These are phyloP conservation scores for Willowsia nigromaculata DNA, from an alignment of 2,888 invertebrate species.

Conservation along the genomic window DNA sequence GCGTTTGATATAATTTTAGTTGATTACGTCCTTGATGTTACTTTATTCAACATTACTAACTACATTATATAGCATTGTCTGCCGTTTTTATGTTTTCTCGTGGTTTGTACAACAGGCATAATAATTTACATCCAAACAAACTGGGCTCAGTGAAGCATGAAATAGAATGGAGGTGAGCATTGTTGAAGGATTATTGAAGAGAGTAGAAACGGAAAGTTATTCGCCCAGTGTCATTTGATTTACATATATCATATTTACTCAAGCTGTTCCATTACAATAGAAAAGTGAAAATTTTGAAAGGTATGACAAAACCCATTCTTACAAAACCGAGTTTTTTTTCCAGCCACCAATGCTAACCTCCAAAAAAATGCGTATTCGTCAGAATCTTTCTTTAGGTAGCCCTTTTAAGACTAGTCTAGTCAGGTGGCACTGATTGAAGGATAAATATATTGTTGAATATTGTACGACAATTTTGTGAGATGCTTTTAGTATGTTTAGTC, in stretches of 20 bases:
- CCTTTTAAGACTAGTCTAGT: not conserved
- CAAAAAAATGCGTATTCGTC: not conserved
- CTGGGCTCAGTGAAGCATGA: not conserved
- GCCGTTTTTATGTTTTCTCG: not conserved
- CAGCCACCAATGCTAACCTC: too few species aligned
- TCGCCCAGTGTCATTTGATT: not conserved
- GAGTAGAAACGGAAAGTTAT: slow-evolving; percentile 8
- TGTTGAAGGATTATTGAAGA: not conserved
- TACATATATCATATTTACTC: not conserved
- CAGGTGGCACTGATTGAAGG: slow-evolving; percentile 15
- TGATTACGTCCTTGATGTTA: too few species aligned
- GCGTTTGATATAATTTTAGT: too few species aligned
- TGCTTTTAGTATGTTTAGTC: not conserved
- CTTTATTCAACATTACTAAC: too few species aligned
- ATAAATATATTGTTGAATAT: slow-evolving; percentile 44
- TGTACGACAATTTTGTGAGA: not conserved
- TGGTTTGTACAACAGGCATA: not conserved
- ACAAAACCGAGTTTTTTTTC: too few species aligned
- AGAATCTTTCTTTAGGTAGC: not conserved
- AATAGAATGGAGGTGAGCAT: not conserved
- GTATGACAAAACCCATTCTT: not conserved
- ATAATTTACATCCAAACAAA: not conserved
- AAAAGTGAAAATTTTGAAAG: slow-evolving; percentile 7
- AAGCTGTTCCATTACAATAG: not conserved
- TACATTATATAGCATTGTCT: too few species aligned